Conservation (phyloP, 1,140 invertebrate species). For the Aphis craccivora region DNA sequence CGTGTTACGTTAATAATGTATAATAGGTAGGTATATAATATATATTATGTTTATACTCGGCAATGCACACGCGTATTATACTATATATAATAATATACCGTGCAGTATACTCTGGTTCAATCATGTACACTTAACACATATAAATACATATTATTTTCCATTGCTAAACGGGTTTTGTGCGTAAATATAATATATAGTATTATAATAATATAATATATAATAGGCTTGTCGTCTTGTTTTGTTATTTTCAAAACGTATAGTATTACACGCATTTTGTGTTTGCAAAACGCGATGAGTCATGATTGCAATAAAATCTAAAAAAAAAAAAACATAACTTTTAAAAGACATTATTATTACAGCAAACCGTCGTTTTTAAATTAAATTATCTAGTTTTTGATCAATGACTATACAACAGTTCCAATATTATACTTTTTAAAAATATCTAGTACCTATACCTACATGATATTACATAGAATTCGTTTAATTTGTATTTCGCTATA, state of each 20-base stretch:
- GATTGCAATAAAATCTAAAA: neutral
- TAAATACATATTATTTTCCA: conserved; percentile 14
- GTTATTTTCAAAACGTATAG: conserved; percentile 8
- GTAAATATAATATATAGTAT: neutral
- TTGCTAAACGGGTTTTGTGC: neutral
- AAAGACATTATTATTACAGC: neutral
- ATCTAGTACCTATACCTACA: neutral
- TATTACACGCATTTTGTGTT: neutral
- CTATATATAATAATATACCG: neutral
- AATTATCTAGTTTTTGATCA: neutral
- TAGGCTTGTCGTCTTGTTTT: neutral
- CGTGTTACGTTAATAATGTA: conserved; percentile 13
- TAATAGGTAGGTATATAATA: neutral
- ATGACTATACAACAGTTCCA: neutral
- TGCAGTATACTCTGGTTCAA: neutral
- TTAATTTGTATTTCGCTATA: neutral
- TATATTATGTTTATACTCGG: neutral
- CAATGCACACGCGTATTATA: neutral
- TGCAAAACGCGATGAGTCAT: neutral
- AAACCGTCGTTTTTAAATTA: neutral
- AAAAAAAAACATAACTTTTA: neutral
- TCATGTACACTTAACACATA: neutral
- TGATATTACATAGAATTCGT: neutral
- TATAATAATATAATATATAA: neutral
- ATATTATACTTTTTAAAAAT: neutral